Conservation (phyloP, 2,888 invertebrate genomes). For the Dysmachus trigonus region DNA sequence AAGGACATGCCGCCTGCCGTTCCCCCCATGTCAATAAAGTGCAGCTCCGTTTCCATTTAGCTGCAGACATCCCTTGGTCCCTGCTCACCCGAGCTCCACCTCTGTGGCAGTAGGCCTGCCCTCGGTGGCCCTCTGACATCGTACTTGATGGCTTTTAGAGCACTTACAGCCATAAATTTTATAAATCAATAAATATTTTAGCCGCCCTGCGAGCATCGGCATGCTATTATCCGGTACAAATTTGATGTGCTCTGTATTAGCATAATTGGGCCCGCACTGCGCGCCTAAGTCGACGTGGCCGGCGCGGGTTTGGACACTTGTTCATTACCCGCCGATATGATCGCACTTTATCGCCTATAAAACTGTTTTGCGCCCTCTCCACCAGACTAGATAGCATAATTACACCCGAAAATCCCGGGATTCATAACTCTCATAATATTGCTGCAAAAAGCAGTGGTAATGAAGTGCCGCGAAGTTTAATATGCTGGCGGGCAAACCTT, state of each 20-base stretch:
- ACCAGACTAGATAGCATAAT: constrained; percentile 30
- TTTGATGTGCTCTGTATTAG: constrained; percentile 31
- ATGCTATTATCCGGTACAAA: constrained; percentile 26
- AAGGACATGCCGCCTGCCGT: constrained; percentile 12
- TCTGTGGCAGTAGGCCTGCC: constrained; percentile 4
- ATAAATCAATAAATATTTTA: constrained; percentile 46
- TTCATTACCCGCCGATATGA: constrained; percentile 10
- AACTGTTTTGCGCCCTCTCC: neutral
- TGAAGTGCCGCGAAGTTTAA: neutral
- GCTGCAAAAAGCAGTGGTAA: neutral
- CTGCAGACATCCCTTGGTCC: neutral
- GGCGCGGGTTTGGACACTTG: neutral
- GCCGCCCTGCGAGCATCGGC: constrained; percentile 25
- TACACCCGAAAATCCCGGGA: neutral
- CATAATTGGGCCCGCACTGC: constrained; percentile 29
- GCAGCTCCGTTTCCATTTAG: constrained; percentile 1
- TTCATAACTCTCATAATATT: neutral
- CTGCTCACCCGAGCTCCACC: neutral
- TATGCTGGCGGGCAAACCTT: neutral
- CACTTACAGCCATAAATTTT: constrained; percentile 43
- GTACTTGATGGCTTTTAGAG: constrained; percentile 41
- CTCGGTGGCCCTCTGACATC: constrained; percentile 28
- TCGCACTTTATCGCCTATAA: constrained; percentile 15
- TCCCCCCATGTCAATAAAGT: constrained; percentile 30
- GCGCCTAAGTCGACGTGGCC: neutral